Base-by-base conservation (phyloP, 1,140 invertebrate species). In the Liolophura sinensis region DNA sequence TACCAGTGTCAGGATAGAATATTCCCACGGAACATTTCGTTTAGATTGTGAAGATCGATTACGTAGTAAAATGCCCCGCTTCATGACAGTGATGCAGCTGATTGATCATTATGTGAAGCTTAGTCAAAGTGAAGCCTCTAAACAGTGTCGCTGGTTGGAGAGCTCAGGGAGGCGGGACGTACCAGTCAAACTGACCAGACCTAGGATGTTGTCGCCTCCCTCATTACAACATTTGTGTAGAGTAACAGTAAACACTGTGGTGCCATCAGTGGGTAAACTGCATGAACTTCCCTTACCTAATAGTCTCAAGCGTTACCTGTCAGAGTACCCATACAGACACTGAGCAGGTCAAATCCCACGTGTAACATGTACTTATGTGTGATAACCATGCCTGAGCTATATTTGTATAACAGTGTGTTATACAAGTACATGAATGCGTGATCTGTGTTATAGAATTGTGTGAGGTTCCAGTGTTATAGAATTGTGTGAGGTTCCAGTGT, bases 1-100 rank as follows among this genome's bases (percentile, higher is more conserved):
- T 0, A 95, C 92, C 0, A 93, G 92, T 40, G 91, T 95, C 0
- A 85, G 94, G 47, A 87, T 95, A 20, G 88, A 90, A 60, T 93
- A 91, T 80, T 84, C 86, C 47, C 82, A 88, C 69, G 92, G 92
- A 0, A 87, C 87, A 65, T 95, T 94, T 86, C 85, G 89, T 25
- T 84, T 95, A 72, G 93, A 95, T 78, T 89, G 92, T 16, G 91
- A 92, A 62, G 87, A 88, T 0, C 72, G 79, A 25, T 68, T 79
- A 16, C 67, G 60, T 40, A 48, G 65, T 46, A 72, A 83, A 16
- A 91, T 94, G 88, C 93, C 93, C 0, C 83, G 88, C 22, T 94
- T 95, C 78, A 84, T 89, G 6, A 91, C 89, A 75, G 90, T 94
- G 0, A 87, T 93, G 3, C 88, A 89, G 67, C 86, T 96, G 70